Base-by-base conservation (phyloP, 35 echinoderm and acorn worm species). In the Ptychodera flava region DNA sequence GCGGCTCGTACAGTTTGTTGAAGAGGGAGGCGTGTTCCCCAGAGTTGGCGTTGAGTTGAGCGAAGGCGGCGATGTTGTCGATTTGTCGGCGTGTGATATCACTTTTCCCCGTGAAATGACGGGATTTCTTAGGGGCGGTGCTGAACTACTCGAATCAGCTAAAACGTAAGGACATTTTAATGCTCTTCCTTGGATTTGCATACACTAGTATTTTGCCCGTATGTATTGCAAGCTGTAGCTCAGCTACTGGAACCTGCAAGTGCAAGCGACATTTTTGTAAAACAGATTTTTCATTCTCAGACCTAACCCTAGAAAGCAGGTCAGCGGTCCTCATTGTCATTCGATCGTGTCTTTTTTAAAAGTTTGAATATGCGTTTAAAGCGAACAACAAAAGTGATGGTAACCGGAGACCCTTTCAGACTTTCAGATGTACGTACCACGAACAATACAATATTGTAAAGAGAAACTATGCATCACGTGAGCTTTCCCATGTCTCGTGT, bases 1-100 rank as follows among this genome's bases (percentile, higher is more conserved):
- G 96, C 88, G 96, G 75, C 83, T 99, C 30, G 89, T 99, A 30
- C 96, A 99, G 83, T 99, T 99, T 52, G 38, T 89, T 28, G 78
- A 82, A 76, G 53, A 38, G 33, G 87, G 83, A 16, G 90, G 85
- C 76, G 76, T 78, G 36, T 12, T 6, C 22, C 53, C 32, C 28
- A 84, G 83, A 30, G 79, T 99, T 33, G 96, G 96, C 22, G 88
- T 92, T 29, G 90, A 99, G 80, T 38, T 92, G 29, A 78, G 86
- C 16, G 75, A 86, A 0, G 93, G 90, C 52, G 93, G 96, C 27
- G 86, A 99, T 81, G 84, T 99, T 6, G 88, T 99, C 28, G 93
- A 99, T 85, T 16, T 99, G 16, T 81, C 38, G 64, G 93, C 79
- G 31, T 86, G 81, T 28, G 87, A 94, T 88, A 34, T 85, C n/a